Percentiles rank a stretch among this genome's conserved stretches.
These are phyloP conservation scores for Myopa tessellatipennis DNA, from an alignment of 2,888 invertebrate species.

Conservation along the genomic window DNA sequence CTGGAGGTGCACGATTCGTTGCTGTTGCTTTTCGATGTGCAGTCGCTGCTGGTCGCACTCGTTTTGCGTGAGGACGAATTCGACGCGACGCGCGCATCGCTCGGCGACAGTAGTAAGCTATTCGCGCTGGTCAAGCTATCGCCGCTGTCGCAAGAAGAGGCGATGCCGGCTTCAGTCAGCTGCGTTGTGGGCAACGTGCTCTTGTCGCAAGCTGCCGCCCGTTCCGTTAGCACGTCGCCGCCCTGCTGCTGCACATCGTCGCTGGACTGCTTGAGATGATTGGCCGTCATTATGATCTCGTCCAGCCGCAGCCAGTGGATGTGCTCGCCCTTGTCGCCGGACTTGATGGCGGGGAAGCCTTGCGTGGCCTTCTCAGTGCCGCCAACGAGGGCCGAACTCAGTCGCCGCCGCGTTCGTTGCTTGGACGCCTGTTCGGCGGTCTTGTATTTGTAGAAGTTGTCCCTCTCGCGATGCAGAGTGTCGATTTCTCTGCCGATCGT, in stretches of 20 bases:
- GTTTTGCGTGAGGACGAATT: slow-evolving; percentile 29
- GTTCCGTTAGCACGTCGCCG: slow-evolving; percentile 13
- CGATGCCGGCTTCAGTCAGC: background rate
- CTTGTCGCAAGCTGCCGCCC: slow-evolving; percentile 25
- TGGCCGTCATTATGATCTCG: slow-evolving; percentile 50
- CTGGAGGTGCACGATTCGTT: slow-evolving; percentile 50
- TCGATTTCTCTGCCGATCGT: slow-evolving; percentile 41
- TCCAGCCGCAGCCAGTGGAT: slow-evolving; percentile 63
- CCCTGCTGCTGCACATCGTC: slow-evolving; percentile 25
- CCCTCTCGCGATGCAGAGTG: slow-evolving; percentile 56
- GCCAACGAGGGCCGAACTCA: slow-evolving; percentile 46
- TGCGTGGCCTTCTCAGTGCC: slow-evolving; percentile 25
- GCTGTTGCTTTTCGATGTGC: slow-evolving; percentile 53
- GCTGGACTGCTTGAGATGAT: slow-evolving; percentile 41
- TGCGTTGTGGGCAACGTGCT: slow-evolving; percentile 19
- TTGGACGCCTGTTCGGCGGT: slow-evolving; percentile 61
- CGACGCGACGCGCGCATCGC: slow-evolving; percentile 18
- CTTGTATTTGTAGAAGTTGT: slow-evolving; percentile 68
- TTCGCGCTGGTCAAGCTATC: background rate
- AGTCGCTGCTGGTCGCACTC: slow-evolving; percentile 40
- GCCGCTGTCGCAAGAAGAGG: background rate
- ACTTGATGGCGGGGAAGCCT: slow-evolving; percentile 53
- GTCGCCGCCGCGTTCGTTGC: slow-evolving; percentile 40
- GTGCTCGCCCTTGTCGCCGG: slow-evolving; percentile 54
- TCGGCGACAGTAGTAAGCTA: slow-evolving; percentile 38